Evolutionary conservation across 2,113 vertebrate genomes (phyloP).

Genomic region (Archilochus colubris): DNA sequence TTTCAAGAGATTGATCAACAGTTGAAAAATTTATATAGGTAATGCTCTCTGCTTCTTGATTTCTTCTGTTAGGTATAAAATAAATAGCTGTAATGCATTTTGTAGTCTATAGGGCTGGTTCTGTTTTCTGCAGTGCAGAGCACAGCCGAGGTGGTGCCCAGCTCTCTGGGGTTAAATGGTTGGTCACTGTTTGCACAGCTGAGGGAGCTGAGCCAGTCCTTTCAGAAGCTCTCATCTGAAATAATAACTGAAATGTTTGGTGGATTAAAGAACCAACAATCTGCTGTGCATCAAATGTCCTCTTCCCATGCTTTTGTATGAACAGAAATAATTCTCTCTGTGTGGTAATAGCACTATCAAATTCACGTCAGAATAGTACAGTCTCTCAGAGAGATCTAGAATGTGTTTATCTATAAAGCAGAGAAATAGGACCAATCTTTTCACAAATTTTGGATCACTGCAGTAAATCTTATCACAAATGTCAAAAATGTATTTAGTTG

Average conservation of each 20-base stretch:
- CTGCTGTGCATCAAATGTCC: not conserved
- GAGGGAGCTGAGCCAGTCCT: not conserved
- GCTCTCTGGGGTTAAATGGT: not conserved
- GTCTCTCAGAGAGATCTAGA: not conserved
- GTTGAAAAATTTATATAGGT: conserved; percentile 81
- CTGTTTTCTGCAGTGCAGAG: not conserved
- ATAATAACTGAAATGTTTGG: not conserved
- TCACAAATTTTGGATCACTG: not conserved
- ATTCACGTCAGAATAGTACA: not conserved
- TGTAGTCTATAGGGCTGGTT: not conserved
- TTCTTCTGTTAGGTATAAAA: not conserved
- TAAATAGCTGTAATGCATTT: not conserved
- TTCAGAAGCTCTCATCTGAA: not conserved
- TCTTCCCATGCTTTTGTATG: not conserved
- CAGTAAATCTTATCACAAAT: not conserved
- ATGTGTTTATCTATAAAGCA: not conserved
- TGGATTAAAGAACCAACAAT: not conserved
- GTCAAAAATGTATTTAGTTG: not conserved
- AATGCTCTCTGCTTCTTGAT: not conserved
- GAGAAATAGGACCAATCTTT: not conserved
- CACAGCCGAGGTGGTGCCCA: not conserved
- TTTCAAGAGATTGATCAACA: conserved; percentile 75
- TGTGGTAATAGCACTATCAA: not conserved
- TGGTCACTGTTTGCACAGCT: not conserved
- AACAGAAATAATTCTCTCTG: not conserved